Evolutionary conservation across 2,888 invertebrate species (phyloP), one percentile per base, ranked within the genome.

Genomic region (Chrysomela aeneicollis): DNA sequence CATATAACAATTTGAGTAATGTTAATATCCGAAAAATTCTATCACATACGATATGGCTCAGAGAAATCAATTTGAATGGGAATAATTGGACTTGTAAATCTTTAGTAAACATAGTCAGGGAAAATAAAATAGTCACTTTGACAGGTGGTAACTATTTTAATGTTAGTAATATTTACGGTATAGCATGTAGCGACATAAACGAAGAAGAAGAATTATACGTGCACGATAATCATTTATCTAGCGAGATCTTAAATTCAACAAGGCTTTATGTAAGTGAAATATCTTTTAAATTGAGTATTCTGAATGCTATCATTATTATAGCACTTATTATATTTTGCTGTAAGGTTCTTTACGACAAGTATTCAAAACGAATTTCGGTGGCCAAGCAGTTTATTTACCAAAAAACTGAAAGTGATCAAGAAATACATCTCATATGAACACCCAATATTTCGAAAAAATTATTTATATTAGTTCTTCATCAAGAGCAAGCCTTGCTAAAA

Each of bases 1-100:
- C 68, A 21, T 37, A 66, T 35, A 68, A 64, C 42, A 52, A 64
- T 53, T n/a, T 68, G 19, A 66, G 50, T n/a, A 59, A 59, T 42
- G 49, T 64, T 17, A 61, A 68, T 50, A 37, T 66, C 3, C 66
- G 51, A 12, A 60, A 52, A 22, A 59, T 68, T 3, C 18, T 63
- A 10, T 37, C 54, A 0, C 60, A 61, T 21, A 59, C 58, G 2
- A 46, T 53, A 19, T 66, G 63, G 66, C 55, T 66, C n/a, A 61
- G 49, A 37, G 50, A 52, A 55, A 63, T 68, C 15, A 59, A 63
- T 47, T 15, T 68, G 21, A 58, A 60, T 17, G 68, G 66, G 2
- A 68, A 68, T 10, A 59, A 64, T 21, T 68, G 68, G 68, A 50
- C 57, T 12, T 68, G 68, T 35, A 66, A 52, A 22, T 30, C 59